Conservation (phyloP, 2,888 invertebrate genomes). For the Altica lythri region DNA sequence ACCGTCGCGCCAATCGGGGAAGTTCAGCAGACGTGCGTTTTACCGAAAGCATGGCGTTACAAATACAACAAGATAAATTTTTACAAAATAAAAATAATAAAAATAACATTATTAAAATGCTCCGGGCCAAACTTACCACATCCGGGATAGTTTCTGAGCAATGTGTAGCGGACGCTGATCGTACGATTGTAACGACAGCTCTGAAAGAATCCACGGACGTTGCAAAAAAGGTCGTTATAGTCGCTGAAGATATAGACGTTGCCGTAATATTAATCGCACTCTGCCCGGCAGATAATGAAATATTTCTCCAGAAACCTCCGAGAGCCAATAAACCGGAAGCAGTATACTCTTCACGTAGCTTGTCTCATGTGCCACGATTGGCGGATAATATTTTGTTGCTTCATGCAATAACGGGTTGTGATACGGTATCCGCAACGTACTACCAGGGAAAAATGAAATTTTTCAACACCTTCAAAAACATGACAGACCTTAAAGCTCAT, state of each 20-base stretch:
- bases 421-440: too few species aligned
- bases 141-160: conserved; percentile 15
- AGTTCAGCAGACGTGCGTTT: conserved; percentile 11
- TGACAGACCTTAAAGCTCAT: too few species aligned
- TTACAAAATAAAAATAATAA: conserved; percentile 23
- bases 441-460: too few species aligned
- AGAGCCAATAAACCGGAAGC: too few species aligned
- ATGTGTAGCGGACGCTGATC: conserved; percentile 23
- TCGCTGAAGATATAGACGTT: conserved; percentile 20
- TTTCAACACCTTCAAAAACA: too few species aligned
- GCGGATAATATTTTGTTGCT: too few species aligned
- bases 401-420: too few species aligned
- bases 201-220: conserved; percentile 3
- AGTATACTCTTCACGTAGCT: too few species aligned
- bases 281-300: too few species aligned
- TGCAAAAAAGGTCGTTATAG: conserved; percentile 19
- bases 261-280: conserved; percentile 12
- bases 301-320: too few species aligned
- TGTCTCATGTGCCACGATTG: too few species aligned
- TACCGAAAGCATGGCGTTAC: conserved; percentile 14
- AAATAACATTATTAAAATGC: conserved; percentile 18
- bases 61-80: conserved; percentile 18
- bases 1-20: conserved; percentile 9
- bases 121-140: conserved; percentile 11
- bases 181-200: conserved; percentile 16